Percentiles rank a stretch among this genome's conserved stretches.
Conservation (phyloP, 2,888 invertebrate species). For the Bombylius discolor region DNA sequence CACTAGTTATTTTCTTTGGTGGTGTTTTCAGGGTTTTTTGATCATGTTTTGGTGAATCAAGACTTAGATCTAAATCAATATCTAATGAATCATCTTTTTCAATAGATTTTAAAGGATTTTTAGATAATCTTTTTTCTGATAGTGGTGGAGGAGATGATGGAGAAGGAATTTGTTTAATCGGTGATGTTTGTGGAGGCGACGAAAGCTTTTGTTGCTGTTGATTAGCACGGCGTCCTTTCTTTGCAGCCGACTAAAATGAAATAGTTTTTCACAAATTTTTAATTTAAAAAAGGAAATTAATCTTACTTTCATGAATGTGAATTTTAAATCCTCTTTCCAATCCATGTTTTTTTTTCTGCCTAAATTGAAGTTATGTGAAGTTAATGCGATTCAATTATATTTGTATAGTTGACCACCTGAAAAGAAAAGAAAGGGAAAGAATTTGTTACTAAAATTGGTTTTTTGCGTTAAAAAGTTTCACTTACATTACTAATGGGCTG, state of each 20-base stretch:
- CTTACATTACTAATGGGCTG: no score
- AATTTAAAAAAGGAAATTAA: background rate
- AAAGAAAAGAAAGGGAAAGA: no score
- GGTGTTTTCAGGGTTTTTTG: slow-evolving; percentile 31
- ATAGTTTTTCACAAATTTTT: background rate
- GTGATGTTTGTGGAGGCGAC: background rate
- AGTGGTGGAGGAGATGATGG: background rate
- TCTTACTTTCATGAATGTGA: slow-evolving; percentile 33
- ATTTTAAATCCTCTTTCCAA: slow-evolving; percentile 36
- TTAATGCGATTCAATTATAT: no score
- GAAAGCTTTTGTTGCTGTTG: background rate
- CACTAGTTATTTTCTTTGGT: slow-evolving; percentile 43
- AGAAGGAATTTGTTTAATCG: background rate
- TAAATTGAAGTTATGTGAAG: no score
- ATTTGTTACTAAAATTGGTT: no score
- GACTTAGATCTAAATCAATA: slow-evolving; percentile 28
- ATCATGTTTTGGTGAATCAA: slow-evolving; percentile 17
- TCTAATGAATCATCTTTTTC: slow-evolving; percentile 30
- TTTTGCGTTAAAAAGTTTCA: no score
- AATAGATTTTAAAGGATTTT: background rate
- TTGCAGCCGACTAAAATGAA: slow-evolving; percentile 28
- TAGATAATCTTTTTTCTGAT: background rate
- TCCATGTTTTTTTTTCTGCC: slow-evolving; percentile 23
- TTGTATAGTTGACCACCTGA: no score
- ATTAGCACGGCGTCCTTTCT: slow-evolving; percentile 29